Evolutionary conservation across 1,140 invertebrate genomes (phyloP).

Genomic region (Nasonia giraulti): DNA sequence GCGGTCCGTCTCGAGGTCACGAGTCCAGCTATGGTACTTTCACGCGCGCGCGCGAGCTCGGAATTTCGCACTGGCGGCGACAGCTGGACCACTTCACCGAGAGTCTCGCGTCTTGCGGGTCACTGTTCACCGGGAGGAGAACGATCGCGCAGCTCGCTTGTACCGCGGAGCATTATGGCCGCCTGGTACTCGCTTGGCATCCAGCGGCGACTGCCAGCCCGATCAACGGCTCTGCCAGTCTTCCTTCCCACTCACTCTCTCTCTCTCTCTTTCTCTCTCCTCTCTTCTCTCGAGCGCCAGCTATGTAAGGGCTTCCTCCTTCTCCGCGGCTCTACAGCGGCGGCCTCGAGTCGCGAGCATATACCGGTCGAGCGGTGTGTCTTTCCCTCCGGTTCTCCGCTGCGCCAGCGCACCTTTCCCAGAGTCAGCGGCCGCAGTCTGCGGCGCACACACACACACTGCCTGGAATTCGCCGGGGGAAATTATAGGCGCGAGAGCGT

Average conservation of each 20-base stretch:
- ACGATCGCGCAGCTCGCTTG: neutral
- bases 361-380: conserved; percentile 16
- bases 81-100: neutral
- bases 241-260: conserved; percentile 34
- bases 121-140: neutral
- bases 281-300: conserved; percentile 39
- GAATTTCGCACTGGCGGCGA: too few species aligned
- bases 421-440: neutral
- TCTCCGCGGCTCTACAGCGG: conserved; percentile 5
- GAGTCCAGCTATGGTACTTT: neutral
- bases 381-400: conserved; percentile 39
- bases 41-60: neutral
- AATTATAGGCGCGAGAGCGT: neutral
- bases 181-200: conserved; percentile 5
- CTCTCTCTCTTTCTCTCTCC: conserved; percentile 46
- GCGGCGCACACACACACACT: neutral
- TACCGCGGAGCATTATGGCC: conserved; percentile 29
- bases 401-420: conserved; percentile 8
- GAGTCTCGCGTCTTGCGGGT: neutral
- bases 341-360: neutral
- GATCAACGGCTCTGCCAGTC: neutral
- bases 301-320: conserved; percentile 52
- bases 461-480: conserved; percentile 39
- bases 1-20: neutral
- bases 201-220: conserved; percentile 15